Evolutionary conservation across 2,797 vertebrate genomes (phyloP), one percentile per base, ranked within the genome.

Genomic region (Sciurus carolinensis): DNA sequence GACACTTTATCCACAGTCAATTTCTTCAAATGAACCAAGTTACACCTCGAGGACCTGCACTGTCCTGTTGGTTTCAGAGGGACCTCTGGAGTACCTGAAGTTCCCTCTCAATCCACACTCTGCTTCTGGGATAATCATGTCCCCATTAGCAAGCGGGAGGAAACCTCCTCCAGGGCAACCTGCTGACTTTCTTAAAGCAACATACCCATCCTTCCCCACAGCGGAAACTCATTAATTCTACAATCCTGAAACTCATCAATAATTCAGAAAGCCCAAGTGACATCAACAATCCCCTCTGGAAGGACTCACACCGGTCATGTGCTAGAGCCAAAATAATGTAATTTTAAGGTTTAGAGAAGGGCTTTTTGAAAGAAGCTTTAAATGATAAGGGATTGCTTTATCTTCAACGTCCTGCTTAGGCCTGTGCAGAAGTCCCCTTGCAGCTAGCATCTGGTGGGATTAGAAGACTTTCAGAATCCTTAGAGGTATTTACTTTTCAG

Each of bases 241-340:
- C 84, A 93, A 94, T 97, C 97, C 93, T 92, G 96, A 97, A 98
- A 96, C 83, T 97, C 96, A 97, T 98, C 98, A 98, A 97, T 98
- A 98, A 98, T 98, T 98, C 98, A 98, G 98, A 97, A 94, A 96
- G 91, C 75, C 97, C 95, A 97, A 97, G 97, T 88, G 98, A 97
- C 96, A 96, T 72, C 95, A 98, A 97, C 91, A 97, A 98, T 97
- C 96, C 95, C 92, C 89, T 95, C 95, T 96, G 98, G 97, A 98
- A 98, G 97, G 97, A 96, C 96, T 97, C 97, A 97, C 66, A 91
- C 72, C 44, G 95, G 88, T 96, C 95, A 89, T 96, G 95, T 96
- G 96, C 94, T 94, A 92, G 96, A 98, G 97, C 96, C 92, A 97
- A 98, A 98, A 96, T 24, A 97, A 98, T 91, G 95, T 96, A 93